phyloP scores from a whole-genome alignment of 30 jellyfish, hydroid and myxozoan genomes.

The Hydra vulgaris region DNA sequence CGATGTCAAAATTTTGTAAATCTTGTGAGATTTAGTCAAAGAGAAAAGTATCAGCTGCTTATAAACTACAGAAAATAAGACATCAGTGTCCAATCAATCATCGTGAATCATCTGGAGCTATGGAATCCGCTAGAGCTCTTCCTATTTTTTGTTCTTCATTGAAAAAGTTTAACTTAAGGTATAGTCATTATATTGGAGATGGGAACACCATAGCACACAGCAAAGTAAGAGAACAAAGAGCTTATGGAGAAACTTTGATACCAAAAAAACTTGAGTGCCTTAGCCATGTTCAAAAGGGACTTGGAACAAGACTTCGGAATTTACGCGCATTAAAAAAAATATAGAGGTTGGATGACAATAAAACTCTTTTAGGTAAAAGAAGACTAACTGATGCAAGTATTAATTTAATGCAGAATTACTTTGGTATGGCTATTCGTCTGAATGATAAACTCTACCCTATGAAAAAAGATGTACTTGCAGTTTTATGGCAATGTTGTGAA shows the following conservation, averaged over 20 bases:
- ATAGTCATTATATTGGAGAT: neutral
- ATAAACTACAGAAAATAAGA: neutral
- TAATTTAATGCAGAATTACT: neutral
- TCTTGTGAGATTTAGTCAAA: neutral
- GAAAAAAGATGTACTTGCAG: too few species aligned
- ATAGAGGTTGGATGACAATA: neutral
- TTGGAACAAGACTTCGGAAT: neutral
- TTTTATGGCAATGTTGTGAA: too few species aligned
- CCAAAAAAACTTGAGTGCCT: neutral
- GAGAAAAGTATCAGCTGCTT: neutral
- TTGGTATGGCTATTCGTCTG: neutral
- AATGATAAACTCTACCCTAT: neutral
- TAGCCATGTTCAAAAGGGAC: neutral
- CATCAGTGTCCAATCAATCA: neutral
- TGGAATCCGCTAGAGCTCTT: neutral
- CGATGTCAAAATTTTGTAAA: neutral
- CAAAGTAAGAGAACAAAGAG: neutral
- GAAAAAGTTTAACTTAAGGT: neutral
- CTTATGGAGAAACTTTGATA: neutral
- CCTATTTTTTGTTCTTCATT: neutral
- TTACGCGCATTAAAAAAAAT: neutral
- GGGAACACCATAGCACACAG: neutral
- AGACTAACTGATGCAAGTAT: neutral
- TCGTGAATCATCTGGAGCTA: neutral
- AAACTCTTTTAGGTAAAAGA: neutral